Evolutionary conservation across 2,888 invertebrate species (phyloP), one percentile per base, ranked within the genome.

Genomic region (Eupithecia pulchellata): DNA sequence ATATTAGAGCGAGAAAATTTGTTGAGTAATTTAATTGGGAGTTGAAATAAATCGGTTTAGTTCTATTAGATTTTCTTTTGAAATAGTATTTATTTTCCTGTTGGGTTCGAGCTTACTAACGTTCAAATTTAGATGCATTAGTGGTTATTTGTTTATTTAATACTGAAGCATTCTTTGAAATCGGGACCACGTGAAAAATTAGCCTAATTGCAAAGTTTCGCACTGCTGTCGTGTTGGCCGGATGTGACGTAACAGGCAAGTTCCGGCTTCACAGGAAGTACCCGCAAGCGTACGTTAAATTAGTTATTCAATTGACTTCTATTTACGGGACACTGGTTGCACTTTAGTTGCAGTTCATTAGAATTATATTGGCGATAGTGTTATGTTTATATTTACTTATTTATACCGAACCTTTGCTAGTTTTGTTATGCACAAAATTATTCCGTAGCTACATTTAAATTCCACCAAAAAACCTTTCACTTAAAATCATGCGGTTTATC

Each of bases 191-290:
- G 39, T 84, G 84, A 88, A 87, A 87, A 87, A 87, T 86, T 81
- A 78, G 79, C 76, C 80, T 77, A 84, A 86, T 86, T 82, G 75
- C 73, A 71, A 83, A 86, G 80, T 85, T 85, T 76, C 71, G 79
- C 77, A 72, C 77, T 60, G 78, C 69, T 62, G 71, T 57, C 61
- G 42, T 39, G 68, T 64, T 75, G 74, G 73, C 80, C 84, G 89
- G 87, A 87, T 80, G 86, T 87, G 86, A 84, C 83, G 86, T 89
- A 89, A 89, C 86, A 79, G 81, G 75, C 72, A 74, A 74, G 83
- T 86, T 90, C 91, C 90, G 87, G 85, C 78, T 68, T 69, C 68
- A 78, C 86, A 84, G 87, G 86, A 85, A 78, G 84, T 79, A 74
- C 71, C 68, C 67, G 63, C 77, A 73, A 77, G 84, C 86, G 87